phyloP scores from a whole-genome alignment of 1,140 invertebrate genomes.

The Lucilia cuprina region DNA sequence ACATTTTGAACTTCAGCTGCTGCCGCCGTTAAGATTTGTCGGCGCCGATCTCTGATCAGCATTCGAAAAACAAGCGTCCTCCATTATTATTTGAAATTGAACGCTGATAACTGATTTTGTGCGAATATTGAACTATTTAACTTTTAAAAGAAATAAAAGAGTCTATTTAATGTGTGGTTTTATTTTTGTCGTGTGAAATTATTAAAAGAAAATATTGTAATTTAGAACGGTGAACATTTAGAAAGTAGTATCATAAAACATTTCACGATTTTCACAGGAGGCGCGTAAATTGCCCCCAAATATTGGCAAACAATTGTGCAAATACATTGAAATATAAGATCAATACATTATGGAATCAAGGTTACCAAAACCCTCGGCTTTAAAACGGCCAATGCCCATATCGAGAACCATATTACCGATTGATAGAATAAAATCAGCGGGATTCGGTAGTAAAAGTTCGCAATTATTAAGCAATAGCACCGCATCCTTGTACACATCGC shows the following conservation, averaged over 20 bases:
- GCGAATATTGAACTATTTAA: too few relatives aligned
- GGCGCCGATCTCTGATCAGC: too few relatives aligned
- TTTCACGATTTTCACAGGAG: too few relatives aligned
- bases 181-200: too few relatives aligned
- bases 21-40: too few relatives aligned
- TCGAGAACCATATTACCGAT: constrained; percentile 49
- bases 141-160: too few relatives aligned
- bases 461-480: constrained; percentile 38
- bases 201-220: too few relatives aligned
- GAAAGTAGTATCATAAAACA: too few relatives aligned
- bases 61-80: neutral
- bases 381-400: constrained; percentile 45
- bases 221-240: too few relatives aligned
- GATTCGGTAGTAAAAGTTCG: constrained; percentile 30
- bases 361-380: constrained; percentile 50
- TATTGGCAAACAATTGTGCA: neutral
- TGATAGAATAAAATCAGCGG: constrained; percentile 50
- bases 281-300: neutral
- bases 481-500: constrained; percentile 1
- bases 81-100: neutral
- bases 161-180: too few relatives aligned
- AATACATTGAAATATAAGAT: neutral
- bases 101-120: neutral
- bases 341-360: constrained; percentile 51
- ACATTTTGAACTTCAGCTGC: too few relatives aligned